phyloP scores from a whole-genome alignment of 2,888 invertebrate species.

The Andricus curvator region DNA sequence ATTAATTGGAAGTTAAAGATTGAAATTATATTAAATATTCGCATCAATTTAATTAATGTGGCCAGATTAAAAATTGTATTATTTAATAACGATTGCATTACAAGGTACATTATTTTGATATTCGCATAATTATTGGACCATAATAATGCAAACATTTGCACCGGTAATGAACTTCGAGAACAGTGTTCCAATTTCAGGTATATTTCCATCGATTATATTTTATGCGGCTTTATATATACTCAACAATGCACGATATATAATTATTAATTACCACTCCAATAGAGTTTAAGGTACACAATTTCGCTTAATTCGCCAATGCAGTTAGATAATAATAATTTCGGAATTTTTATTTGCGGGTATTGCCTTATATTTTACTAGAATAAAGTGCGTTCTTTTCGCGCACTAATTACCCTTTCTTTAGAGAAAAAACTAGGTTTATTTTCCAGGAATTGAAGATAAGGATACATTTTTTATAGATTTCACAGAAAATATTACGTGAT shows the following conservation, averaged over 20 bases:
- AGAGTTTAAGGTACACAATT: background rate
- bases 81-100: background rate
- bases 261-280: background rate
- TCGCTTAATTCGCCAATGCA: background rate
- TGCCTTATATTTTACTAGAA: too few relatives aligned
- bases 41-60: background rate
- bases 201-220: background rate
- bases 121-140: constrained; percentile 2
- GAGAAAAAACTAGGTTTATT: too few relatives aligned
- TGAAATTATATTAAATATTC: background rate
- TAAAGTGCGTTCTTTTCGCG: too few relatives aligned
- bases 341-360: background rate
- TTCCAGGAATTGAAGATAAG: too few relatives aligned
- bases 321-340: background rate
- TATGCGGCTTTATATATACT: background rate
- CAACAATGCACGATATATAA: background rate
- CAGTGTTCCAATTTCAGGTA: background rate
- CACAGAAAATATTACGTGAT: too few relatives aligned
- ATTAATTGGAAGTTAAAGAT: background rate
- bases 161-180: constrained; percentile 9
- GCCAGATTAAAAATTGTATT: background rate
- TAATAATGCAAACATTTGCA: background rate
- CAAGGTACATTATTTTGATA: background rate
- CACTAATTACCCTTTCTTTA: too few relatives aligned
- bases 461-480: too few relatives aligned